Conservation (phyloP, 2,888 invertebrate species). For the Geophilus truncorum region DNA sequence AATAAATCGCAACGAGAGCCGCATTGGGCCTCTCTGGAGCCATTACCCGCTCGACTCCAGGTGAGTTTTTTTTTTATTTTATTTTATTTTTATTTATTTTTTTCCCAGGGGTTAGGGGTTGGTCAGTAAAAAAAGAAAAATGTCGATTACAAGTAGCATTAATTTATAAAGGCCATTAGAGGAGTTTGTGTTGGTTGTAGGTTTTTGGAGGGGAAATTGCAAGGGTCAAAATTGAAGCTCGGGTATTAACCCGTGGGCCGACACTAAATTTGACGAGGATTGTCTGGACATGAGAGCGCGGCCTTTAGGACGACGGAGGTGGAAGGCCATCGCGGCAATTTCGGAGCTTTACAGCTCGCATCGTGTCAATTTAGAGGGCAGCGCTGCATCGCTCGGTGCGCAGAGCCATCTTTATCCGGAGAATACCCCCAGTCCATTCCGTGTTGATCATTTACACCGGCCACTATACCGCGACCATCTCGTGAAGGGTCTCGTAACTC, state of each 20-base stretch:
- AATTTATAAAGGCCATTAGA: neutral
- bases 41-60: conserved; percentile 30
- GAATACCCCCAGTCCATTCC: neutral
- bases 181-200: neutral
- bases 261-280: conserved; percentile 27
- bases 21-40: conserved; percentile 29
- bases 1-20: neutral
- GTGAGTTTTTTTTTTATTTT: neutral
- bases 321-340: conserved; percentile 25
- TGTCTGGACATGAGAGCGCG: conserved; percentile 23
- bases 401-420: conserved; percentile 1
- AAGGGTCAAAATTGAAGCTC: neutral
- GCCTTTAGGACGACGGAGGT: conserved; percentile 21
- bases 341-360: conserved; percentile 27
- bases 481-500: conserved; percentile 22
- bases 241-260: conserved; percentile 14
- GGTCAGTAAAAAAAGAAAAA: too few relatives aligned
- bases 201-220: neutral
- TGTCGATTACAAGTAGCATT: neutral
- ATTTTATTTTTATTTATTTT: neutral
- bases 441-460: conserved; percentile 15
- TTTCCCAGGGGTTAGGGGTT: too few relatives aligned
- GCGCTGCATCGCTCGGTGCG: neutral
- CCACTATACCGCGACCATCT: conserved; percentile 2
- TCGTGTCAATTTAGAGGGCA: conserved; percentile 23